Percentiles rank a stretch among this genome's conserved stretches.
Conservation (phyloP, 2,113 vertebrate species). For the Tyrannus savana region DNA sequence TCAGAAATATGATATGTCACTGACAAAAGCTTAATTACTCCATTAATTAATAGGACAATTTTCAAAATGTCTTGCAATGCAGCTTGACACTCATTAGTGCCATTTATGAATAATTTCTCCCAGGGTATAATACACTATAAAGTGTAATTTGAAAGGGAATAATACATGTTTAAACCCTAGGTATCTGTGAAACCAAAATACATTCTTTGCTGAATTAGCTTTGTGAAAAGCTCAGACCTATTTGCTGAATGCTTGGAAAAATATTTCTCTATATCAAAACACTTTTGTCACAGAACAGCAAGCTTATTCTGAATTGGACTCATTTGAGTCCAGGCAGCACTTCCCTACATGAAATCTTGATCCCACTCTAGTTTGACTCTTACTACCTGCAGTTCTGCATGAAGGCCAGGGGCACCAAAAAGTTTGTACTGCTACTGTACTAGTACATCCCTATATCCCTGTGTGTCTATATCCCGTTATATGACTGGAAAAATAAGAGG, state of each 20-base stretch:
- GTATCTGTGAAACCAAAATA: constrained; percentile 52
- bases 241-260: background rate
- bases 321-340: background rate
- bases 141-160: constrained; percentile 69
- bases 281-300: background rate
- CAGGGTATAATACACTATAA: constrained; percentile 66
- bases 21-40: constrained; percentile 99
- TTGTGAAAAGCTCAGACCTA: background rate
- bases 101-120: constrained; percentile 85
- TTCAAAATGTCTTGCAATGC: constrained; percentile 85
- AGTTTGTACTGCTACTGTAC: background rate
- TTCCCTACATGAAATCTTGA: background rate
- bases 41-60: constrained; percentile 99
- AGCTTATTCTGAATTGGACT: background rate
- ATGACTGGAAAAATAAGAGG: background rate
- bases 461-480: background rate
- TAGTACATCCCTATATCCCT: background rate
- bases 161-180: constrained; percentile 52
- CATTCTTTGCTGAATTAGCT: constrained; percentile 25
- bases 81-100: constrained; percentile 90
- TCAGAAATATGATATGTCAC: constrained; percentile 95
- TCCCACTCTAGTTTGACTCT: background rate
- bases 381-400: background rate
- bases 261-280: constrained; percentile 16
- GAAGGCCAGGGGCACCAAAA: background rate